Percentiles rank a stretch among this genome's conserved stretches.
Evolutionary conservation across 2,888 invertebrate species (phyloP).

Genomic region (Drosophila ustulata): DNA sequence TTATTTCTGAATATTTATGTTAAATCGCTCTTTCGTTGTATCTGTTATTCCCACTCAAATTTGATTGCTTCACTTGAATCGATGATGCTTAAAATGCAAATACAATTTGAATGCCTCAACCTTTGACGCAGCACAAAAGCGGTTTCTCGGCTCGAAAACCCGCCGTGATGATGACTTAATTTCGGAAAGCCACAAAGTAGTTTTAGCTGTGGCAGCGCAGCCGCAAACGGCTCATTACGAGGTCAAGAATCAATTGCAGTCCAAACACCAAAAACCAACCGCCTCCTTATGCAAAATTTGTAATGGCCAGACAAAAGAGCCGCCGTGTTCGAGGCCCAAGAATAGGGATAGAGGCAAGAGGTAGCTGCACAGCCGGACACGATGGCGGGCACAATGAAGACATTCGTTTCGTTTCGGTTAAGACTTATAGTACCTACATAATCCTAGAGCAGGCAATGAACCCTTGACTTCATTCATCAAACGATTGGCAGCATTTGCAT

Average conservation of each 20-base stretch:
- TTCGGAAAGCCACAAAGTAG: slow-evolving; percentile 57
- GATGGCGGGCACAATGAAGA: slow-evolving; percentile 56
- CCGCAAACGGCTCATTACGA: slow-evolving; percentile 66
- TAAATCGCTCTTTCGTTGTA: not conserved
- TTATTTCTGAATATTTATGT: not conserved
- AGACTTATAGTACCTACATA: slow-evolving; percentile 51
- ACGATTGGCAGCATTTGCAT: slow-evolving; percentile 76
- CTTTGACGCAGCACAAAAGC: slow-evolving; percentile 24
- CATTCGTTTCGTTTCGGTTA: slow-evolving; percentile 63
- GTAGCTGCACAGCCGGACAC: slow-evolving; percentile 7
- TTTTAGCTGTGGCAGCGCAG: slow-evolving; percentile 43
- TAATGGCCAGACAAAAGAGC: slow-evolving; percentile 45
- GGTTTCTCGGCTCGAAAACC: slow-evolving; percentile 10
- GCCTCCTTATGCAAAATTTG: slow-evolving; percentile 68
- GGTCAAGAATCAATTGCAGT: slow-evolving; percentile 75
- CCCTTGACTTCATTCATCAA: slow-evolving; percentile 81
- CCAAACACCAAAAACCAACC: slow-evolving; percentile 44
- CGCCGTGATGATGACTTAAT: slow-evolving; percentile 68
- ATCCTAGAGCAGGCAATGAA: slow-evolving; percentile 59
- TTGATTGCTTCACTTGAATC: not conserved
- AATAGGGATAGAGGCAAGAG: slow-evolving; percentile 4
- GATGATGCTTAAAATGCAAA: slow-evolving; percentile 28
- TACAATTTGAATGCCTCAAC: slow-evolving; percentile 27
- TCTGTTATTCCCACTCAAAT: not conserved
- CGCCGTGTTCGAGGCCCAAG: slow-evolving; percentile 3